Percentiles rank a stretch among this genome's conserved stretches.
These are phyloP conservation scores for Elysia crispata DNA, from an alignment of 2,888 invertebrate genomes.

Conservation along the genomic window DNA sequence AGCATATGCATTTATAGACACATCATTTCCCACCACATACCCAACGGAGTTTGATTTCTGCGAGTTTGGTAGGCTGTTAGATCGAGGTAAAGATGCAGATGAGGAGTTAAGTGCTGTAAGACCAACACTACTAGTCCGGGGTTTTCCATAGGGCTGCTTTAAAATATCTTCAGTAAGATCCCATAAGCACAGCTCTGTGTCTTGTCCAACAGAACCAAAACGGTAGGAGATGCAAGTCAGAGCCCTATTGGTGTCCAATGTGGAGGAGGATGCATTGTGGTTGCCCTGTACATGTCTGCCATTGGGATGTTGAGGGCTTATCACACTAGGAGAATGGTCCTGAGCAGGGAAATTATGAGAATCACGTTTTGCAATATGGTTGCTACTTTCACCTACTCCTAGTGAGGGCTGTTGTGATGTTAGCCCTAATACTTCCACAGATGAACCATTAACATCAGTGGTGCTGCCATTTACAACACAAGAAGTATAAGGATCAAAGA, in stretches of 20 bases:
- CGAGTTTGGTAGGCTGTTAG: constrained; percentile 67
- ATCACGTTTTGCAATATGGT: constrained; percentile 40
- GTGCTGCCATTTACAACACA: constrained; percentile 81
- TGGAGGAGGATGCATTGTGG: constrained; percentile 42
- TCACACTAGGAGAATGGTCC: not conserved
- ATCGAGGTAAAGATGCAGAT: constrained; percentile 59
- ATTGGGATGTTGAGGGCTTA: constrained; percentile 42
- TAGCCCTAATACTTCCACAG: not conserved
- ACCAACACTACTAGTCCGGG: constrained; percentile 75
- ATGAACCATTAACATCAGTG: constrained; percentile 75
- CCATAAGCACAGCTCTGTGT: constrained; percentile 98
- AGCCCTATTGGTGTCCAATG: constrained; percentile 48
- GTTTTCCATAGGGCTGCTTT: constrained; percentile 82
- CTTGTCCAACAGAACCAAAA: constrained; percentile 96
- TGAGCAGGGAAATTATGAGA: constrained; percentile 9
- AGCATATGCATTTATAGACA: constrained; percentile 31
- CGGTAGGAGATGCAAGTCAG: constrained; percentile 83
- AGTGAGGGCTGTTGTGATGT: not conserved
- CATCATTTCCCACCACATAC: constrained; percentile 61
- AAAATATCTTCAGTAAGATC: constrained; percentile 97
- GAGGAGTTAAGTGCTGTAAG: constrained; percentile 56
- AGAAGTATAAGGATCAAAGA: constrained; percentile 83
- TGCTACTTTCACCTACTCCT: constrained; percentile 21
- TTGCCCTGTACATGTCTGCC: constrained; percentile 39
- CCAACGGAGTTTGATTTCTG: constrained; percentile 63